Evolutionary conservation across 2,797 vertebrate species (phyloP).

Genomic region (Tapera naevia): DNA sequence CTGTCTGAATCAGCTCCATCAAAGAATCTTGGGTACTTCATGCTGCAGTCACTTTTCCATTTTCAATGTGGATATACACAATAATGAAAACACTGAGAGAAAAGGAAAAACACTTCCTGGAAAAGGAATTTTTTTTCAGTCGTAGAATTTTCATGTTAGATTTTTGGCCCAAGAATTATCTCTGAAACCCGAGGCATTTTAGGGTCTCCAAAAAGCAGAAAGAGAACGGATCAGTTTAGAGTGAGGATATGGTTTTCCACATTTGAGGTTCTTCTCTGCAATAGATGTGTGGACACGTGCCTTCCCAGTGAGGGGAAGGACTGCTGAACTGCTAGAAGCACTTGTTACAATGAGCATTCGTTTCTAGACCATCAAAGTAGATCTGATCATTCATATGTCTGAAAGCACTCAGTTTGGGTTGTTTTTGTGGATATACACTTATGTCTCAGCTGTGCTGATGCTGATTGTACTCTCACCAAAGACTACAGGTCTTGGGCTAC

Average conservation of each 20-base stretch:
- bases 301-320: not conserved
- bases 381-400: not conserved
- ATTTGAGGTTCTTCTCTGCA: not conserved
- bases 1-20: not conserved
- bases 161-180: not conserved
- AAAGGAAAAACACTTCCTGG: not conserved
- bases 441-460: not conserved
- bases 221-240: not conserved
- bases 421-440: not conserved
- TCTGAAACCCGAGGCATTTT: not conserved
- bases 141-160: not conserved
- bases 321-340: not conserved
- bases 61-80: not conserved
- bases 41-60: not conserved
- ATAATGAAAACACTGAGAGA: not conserved
- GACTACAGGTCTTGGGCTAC: no score
- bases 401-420: not conserved
- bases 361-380: not conserved
- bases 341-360: not conserved
- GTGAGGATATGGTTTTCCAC: not conserved
- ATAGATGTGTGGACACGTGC: not conserved
- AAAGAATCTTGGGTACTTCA: not conserved
- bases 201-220: not conserved
- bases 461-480: not conserved
- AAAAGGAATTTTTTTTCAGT: not conserved